Evolutionary conservation across 2,797 vertebrate species (phyloP).

Genomic region (Leptodactylus fallax): DNA sequence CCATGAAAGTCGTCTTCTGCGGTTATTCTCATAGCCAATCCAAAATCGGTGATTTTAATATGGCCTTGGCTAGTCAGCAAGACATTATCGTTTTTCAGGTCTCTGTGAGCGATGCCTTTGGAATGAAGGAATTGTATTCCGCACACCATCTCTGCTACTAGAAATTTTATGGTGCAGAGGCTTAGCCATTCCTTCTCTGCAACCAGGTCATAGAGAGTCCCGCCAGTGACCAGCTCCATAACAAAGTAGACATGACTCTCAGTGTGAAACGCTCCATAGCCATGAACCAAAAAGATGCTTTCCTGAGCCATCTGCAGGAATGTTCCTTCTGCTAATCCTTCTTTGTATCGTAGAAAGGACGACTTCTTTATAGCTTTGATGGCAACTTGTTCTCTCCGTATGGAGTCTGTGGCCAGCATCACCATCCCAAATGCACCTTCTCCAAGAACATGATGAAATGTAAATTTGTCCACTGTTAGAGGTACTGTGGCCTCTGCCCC

Average conservation of each 20-base stretch:
- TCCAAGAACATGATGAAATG: not conserved
- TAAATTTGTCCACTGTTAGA: not conserved
- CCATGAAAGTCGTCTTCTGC: too few species aligned
- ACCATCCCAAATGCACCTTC: not conserved
- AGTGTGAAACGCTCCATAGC: not conserved
- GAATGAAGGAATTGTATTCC: too few species aligned
- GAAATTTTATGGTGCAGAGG: too few species aligned
- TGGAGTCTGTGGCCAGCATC: not conserved
- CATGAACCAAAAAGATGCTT: not conserved
- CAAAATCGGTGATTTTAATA: too few species aligned
- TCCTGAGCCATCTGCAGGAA: not conserved
- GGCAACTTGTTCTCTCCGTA: not conserved
- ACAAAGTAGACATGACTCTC: not conserved
- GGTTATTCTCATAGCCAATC: too few species aligned
- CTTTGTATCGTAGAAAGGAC: not conserved
- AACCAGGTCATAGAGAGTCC: too few species aligned
- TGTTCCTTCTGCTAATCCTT: not conserved
- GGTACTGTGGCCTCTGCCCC: not conserved
- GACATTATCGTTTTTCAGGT: too few species aligned
- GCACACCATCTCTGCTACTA: too few species aligned
- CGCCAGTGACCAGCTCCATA: not conserved
- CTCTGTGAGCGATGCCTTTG: too few species aligned
- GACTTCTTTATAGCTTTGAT: not conserved
- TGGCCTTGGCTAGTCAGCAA: too few species aligned
- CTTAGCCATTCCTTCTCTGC: too few species aligned